Evolutionary conservation across 2,113 vertebrate genomes (phyloP), one percentile per base, ranked within the genome.

Genomic region (Campylomormyrus tamandua): DNA sequence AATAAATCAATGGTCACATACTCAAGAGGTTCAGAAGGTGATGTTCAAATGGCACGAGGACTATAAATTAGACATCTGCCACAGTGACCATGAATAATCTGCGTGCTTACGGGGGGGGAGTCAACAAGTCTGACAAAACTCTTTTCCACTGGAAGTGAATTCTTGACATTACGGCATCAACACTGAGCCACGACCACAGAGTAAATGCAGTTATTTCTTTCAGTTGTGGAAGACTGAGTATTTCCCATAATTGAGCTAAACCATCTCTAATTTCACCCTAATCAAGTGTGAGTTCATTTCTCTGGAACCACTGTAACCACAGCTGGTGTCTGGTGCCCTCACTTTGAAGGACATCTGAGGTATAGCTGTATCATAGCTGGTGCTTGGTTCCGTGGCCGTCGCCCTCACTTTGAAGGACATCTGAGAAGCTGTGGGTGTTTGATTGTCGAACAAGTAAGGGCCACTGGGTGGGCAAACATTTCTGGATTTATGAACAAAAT

Each of bases 261-360:
- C 94, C 92, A 80, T 89, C 46, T 39, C 89, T 91, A 90, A 92
- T 93, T 24, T 45, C 48, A 46, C 93, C 92, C 92, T 94, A 94
- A 95, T 92, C 91, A 92, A 94, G 94, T 93, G 94, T 93, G 80
- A 90, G 90, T 58, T 90, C 91, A 94, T 93, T 70, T 31, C n/a
- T 70, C n/a, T 70, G 62, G n/a, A 70, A 70, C n/a, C 62, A 70
- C 27, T 70, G 8, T 4, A 70, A 13, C 62, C 62, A 11, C 1
- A 27, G n/a, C 62, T 31, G n/a, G 24, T 11, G 62, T 35, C 9
- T 0, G 45, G 19, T 31, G 5, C 19, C 56, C 31, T 31, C 39
- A 42, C 80, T 46, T 21, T 9, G 83, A 24, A 10, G 39, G 48
- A 85, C n/a, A n/a, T 46, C n/a, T 5, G 0, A 74, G 66, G 3